These are phyloP conservation scores for Calameuta pallipes DNA, from an alignment of 2,888 invertebrate genomes.

Conservation along the genomic window DNA sequence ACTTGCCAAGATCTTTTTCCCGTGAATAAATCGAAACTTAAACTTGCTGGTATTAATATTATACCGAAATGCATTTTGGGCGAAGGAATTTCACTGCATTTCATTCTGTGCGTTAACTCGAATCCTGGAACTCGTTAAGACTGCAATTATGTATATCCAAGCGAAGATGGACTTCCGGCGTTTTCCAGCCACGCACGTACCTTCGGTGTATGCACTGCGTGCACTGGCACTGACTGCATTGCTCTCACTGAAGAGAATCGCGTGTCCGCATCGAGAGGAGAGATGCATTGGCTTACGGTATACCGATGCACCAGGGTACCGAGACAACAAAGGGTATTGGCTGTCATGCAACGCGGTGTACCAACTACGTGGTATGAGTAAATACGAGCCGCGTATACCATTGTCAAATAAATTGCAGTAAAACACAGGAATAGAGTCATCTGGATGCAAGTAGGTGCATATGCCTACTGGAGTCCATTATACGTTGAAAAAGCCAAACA, in stretches of 20 bases:
- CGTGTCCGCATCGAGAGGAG: not conserved
- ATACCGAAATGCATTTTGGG: too few species aligned
- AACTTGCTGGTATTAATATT: too few species aligned
- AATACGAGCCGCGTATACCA: not conserved
- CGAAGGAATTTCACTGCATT: not conserved
- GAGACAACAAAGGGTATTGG: not conserved
- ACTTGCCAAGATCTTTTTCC: not conserved
- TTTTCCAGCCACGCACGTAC: not conserved
- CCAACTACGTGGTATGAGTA: not conserved
- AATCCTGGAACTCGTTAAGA: not conserved
- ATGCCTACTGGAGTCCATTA: not conserved
- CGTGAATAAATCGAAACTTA: not conserved
- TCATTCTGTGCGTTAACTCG: not conserved
- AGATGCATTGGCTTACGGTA: not conserved
- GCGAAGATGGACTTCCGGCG: not conserved
- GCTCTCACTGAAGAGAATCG: not conserved
- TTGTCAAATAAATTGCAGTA: not conserved
- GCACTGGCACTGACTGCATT: not conserved
- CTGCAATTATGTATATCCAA: not conserved
- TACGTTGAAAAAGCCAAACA: not conserved
- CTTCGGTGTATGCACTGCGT: not conserved
- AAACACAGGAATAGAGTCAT: not conserved
- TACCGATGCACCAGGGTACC: not conserved
- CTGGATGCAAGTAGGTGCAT: not conserved
- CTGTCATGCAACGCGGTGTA: not conserved